Base-by-base conservation (phyloP, 2,888 invertebrate genomes). In the Callyntrura guangdongensis region DNA sequence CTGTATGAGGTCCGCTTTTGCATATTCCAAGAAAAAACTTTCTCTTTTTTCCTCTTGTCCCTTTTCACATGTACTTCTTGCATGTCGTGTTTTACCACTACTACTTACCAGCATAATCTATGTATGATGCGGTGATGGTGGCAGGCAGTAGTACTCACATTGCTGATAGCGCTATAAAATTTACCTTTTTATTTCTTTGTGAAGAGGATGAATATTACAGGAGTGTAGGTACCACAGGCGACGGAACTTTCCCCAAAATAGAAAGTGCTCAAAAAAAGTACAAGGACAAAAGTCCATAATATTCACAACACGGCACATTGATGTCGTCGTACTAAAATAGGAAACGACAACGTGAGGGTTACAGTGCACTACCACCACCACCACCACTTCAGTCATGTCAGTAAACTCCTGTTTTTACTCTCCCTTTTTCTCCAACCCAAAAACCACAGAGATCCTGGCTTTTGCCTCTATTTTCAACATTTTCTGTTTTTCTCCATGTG, bases 291-390 rank as follows among this genome's bases (percentile, higher is more conserved):
- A 67, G 67, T 77, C 64, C 83, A 61, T 64, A 74, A 74, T 83
- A 88, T 88, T 83, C 85, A 53, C 79, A 49, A 89, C 89, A 83
- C 59, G 83, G 77, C 83, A 67, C 53, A 17, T 49, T 77, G 22
- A 49, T 53, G 74, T 77, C 74, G 74, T 74, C 74, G 49, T 12
- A 53, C 12, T 77, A 36, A 4, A 77, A 49, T n/a, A 47, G 74
- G 49, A 77, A 77, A 77, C 20, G 49, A 82, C 87, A 81, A 17
- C 53, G 53, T 67, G 87, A 72, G 72, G 67, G 56, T 49, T 67
- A 25, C 45, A 77, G n/a, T 56, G 49, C 59, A 22, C 22, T 27
- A 61, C 0, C 17, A 17, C 22, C 27, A 27, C 67, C 20, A 47
- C 77, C 27, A 56, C 86, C 9, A 59, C 22, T 69, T 84, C 56